Evolutionary conservation across 2,888 invertebrate species (phyloP).

Genomic region (Melieria picta): DNA sequence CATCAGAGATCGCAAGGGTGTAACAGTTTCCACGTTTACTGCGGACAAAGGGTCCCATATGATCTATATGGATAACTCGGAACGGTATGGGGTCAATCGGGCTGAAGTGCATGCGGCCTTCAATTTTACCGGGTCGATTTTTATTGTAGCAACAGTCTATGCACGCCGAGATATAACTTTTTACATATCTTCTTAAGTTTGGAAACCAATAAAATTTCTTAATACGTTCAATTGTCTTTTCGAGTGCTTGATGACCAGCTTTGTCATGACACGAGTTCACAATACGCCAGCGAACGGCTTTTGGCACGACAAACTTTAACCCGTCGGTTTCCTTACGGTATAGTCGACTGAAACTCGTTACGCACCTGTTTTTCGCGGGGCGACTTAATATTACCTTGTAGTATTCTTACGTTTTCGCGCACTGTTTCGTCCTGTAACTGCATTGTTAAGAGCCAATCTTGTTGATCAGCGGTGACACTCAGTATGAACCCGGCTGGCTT

Average conservation of each 20-base stretch:
- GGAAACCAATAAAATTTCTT: conserved; percentile 60
- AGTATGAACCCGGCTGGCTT: conserved; percentile 3
- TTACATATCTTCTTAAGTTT: conserved; percentile 55
- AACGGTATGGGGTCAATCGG: conserved; percentile 36
- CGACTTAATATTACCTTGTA: neutral
- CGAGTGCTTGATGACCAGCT: conserved; percentile 25
- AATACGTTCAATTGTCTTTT: conserved; percentile 24
- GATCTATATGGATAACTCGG: too few species aligned
- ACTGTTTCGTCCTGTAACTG: neutral
- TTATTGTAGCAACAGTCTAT: conserved; percentile 60
- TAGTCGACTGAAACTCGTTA: conserved; percentile 25
- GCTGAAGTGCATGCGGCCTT: conserved; percentile 39
- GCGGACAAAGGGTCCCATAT: too few species aligned
- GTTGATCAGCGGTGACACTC: neutral
- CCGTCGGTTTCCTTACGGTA: conserved; percentile 19
- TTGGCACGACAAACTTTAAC: conserved; percentile 36
- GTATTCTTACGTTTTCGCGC: neutral
- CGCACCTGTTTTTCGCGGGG: conserved; percentile 4
- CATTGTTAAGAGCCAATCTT: conserved; percentile 1
- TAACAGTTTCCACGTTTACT: too few species aligned
- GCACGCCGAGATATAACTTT: conserved; percentile 60
- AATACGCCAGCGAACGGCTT: conserved; percentile 30
- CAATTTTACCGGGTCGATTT: conserved; percentile 41
- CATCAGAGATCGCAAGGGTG: too few species aligned
- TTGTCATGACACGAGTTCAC: conserved; percentile 30